Evolutionary conservation across 2,113 vertebrate genomes (phyloP), one percentile per base, ranked within the genome.

Genomic region (Bettongia penicillata): DNA sequence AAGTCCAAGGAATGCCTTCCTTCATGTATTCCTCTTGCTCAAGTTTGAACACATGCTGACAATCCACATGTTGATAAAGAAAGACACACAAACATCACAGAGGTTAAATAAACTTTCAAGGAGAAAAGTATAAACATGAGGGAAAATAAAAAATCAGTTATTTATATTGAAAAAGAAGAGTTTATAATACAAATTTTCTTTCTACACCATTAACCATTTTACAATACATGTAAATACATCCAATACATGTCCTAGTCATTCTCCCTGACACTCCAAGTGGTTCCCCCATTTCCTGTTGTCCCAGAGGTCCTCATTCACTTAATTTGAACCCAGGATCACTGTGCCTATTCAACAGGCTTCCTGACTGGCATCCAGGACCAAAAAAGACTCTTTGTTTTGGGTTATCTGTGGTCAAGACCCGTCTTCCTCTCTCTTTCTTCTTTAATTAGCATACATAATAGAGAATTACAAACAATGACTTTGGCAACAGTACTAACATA

Each of bases 11-110:
- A 94, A 99, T 99, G 96, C 99, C 99, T 98, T 99, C 99, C 91
- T 99, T 99, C 99, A 99, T 99, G 95, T 99, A 99, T 96, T 99
- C 99, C 97, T 99, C 99, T 98, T 99, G 99, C 97, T 99, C 99
- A 95, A 99, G 99, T 98, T 99, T 99, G 98, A 99, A 99, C 93
- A 99, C 99, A 57, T 99, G 99, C 99, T 99, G 96, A 89, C 53
- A 90, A 90, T 37, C 92, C 93, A 51, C 25, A 91, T 49, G 91
- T 53, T 24, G 94, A 92, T 1, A 90, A 0, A 90, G 24, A 50
- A 92, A 89, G 48, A 37, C 91, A 93, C 93, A 95, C 0, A 95
- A n/a, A n/a, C 49, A 96, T 23, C 24, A 50, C 91, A 26, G 92
- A 51, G 10, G 48, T 90, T 90, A 55, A 51, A 2, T 3, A 52